A percentile compares a stretch with the other conserved stretches of the same genome.
Conservation (phyloP, 2,113 vertebrate species). For the Mus spicilegus region DNA sequence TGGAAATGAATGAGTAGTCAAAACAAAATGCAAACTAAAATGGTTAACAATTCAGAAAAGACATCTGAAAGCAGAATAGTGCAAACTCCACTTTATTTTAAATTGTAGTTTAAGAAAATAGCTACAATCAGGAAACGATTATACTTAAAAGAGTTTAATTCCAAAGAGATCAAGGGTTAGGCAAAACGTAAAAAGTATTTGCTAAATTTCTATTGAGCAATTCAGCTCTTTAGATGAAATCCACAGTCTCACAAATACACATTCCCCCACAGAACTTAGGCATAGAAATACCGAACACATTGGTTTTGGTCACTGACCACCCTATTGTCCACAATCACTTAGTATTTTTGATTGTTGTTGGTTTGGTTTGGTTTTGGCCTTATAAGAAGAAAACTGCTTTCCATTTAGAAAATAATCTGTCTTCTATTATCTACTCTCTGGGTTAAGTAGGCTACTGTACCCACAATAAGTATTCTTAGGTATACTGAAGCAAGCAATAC, state of each 20-base stretch:
- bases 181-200: constrained; percentile 38
- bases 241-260: not conserved
- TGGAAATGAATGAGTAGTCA: constrained; percentile 75
- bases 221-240: constrained; percentile 40
- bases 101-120: constrained; percentile 71
- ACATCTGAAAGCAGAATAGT: constrained; percentile 57
- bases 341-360: not conserved
- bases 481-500: not conserved
- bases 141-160: constrained; percentile 35
- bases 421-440: not conserved
- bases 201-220: not conserved
- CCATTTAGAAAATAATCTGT: constrained; percentile 28
- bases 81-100: constrained; percentile 62
- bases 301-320: not conserved
- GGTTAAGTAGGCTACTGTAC: not conserved
- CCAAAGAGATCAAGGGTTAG: constrained; percentile 11
- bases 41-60: constrained; percentile 76
- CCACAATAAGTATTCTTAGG: not conserved
- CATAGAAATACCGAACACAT: not conserved
- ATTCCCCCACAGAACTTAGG: not conserved
- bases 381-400: constrained; percentile 34
- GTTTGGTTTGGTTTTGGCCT: not conserved
- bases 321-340: not conserved
- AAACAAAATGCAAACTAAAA: constrained; percentile 78
- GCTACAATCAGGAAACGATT: constrained; percentile 56